phyloP scores from a whole-genome alignment of 1,140 invertebrate genomes.

The Lepidurus arcticus region DNA sequence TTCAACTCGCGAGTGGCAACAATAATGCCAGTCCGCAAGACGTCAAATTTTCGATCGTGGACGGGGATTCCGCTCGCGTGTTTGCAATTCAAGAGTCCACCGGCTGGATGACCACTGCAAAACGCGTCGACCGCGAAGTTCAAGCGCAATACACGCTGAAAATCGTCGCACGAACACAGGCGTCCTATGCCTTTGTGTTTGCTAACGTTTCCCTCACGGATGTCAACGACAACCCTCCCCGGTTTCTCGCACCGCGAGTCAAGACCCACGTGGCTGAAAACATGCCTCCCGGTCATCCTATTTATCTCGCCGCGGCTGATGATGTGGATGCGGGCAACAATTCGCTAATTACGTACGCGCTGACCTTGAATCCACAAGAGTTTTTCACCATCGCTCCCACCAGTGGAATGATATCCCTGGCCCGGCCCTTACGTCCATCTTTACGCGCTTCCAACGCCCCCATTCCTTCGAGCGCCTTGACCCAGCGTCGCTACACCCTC shows the following conservation, averaged over 20 bases:
- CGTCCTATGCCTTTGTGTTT: conserved; percentile 60
- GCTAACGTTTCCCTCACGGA: conserved; percentile 81
- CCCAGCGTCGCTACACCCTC: conserved; percentile 45
- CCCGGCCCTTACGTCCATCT: conserved; percentile 58
- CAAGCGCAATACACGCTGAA: conserved; percentile 67
- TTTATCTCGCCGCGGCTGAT: conserved; percentile 73
- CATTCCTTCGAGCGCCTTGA: conserved; percentile 41
- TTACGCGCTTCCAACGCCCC: conserved; percentile 56
- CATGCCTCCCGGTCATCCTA: conserved; percentile 83
- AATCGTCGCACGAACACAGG: conserved; percentile 62
- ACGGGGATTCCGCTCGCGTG: conserved; percentile 68
- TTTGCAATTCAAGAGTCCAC: conserved; percentile 73
- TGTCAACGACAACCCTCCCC: conserved; percentile 84
- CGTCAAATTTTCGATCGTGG: conserved; percentile 71
- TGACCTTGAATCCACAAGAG: conserved; percentile 68
- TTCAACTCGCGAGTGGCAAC: conserved; percentile 51
- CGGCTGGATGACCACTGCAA: conserved; percentile 71
- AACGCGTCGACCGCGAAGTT: conserved; percentile 76
- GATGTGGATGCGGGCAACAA: conserved; percentile 81
- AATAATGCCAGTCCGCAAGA: conserved; percentile 39
- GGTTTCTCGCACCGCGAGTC: conserved; percentile 68
- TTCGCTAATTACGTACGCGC: conserved; percentile 68
- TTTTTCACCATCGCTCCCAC: conserved; percentile 75
- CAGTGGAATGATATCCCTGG: conserved; percentile 81
- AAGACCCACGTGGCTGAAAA: conserved; percentile 74